phyloP scores from a whole-genome alignment of 2,888 invertebrate species.

The Poecilobothrus nobilitatus region DNA sequence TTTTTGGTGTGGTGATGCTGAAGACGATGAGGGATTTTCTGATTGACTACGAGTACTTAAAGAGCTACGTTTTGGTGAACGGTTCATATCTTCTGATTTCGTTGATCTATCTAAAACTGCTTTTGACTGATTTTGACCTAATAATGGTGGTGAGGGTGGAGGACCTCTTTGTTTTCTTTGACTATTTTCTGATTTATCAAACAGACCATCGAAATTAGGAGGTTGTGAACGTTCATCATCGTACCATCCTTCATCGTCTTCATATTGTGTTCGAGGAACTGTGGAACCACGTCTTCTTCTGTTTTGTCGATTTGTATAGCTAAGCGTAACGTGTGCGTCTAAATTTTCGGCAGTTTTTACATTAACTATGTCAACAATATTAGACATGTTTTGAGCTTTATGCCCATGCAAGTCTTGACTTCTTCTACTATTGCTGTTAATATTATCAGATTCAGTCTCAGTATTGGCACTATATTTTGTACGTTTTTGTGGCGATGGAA shows the following conservation, averaged over 20 bases:
- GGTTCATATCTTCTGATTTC: not conserved
- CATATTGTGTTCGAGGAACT: not conserved
- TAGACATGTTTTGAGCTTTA: not conserved
- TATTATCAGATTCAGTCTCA: not conserved
- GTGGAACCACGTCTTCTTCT: conserved; percentile 8
- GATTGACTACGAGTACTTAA: conserved; percentile 7
- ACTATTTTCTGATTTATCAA: not conserved
- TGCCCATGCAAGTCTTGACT: not conserved
- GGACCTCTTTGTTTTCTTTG: not conserved
- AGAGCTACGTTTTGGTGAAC: conserved; percentile 4
- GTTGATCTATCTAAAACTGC: not conserved
- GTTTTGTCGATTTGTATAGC: not conserved
- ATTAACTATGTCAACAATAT: not conserved
- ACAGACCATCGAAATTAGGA: conserved; percentile 5
- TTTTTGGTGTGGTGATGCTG: not conserved
- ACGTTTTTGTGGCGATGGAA: conserved; percentile 27
- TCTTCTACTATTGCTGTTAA: not conserved
- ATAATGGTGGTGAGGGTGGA: not conserved
- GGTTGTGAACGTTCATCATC: conserved; percentile 4
- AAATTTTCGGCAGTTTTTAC: conserved; percentile 14
- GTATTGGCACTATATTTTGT: conserved; percentile 15
- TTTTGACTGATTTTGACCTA: not conserved
- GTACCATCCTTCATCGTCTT: conserved; percentile 7
- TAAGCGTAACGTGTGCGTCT: conserved; percentile 15
- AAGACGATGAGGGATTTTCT: conserved; percentile 2